Evolutionary conservation across 2,113 vertebrate species (phyloP).

Genomic region (Cardinalis cardinalis): DNA sequence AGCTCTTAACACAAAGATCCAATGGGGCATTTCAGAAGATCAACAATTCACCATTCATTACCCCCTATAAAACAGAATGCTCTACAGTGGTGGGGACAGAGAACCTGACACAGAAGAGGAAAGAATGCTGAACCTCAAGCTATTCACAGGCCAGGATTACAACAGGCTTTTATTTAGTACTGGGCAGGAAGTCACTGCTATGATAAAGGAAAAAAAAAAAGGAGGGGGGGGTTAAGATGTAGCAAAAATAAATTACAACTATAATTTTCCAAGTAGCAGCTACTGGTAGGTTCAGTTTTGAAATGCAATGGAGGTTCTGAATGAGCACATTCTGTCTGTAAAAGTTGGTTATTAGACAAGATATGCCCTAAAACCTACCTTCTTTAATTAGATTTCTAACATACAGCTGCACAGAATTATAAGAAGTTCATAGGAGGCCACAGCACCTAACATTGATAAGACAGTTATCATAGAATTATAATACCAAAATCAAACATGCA

Average conservation of each 20-base stretch:
- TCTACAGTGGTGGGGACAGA: neutral
- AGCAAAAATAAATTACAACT: neutral
- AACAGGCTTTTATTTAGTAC: neutral
- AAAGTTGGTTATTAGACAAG: neutral
- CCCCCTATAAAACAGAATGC: neutral
- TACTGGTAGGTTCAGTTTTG: neutral
- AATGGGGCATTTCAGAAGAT: neutral
- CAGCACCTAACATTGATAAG: neutral
- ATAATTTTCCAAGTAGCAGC: neutral
- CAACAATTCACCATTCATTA: neutral
- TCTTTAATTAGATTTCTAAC: neutral
- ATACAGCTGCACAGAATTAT: neutral
- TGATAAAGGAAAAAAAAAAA: neutral
- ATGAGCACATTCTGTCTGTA: neutral
- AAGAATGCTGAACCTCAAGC: constrained; percentile 18
- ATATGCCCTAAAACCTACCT: neutral
- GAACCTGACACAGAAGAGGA: neutral
- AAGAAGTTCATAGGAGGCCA: neutral
- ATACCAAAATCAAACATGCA: neutral
- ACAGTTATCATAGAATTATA: neutral
- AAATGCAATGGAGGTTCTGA: neutral
- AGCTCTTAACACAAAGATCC: neutral
- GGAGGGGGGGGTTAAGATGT: neutral
- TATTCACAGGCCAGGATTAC: neutral
- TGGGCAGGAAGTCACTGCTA: neutral